phyloP scores from a whole-genome alignment of 2,113 vertebrate species.

The Bubo blakistoni region DNA sequence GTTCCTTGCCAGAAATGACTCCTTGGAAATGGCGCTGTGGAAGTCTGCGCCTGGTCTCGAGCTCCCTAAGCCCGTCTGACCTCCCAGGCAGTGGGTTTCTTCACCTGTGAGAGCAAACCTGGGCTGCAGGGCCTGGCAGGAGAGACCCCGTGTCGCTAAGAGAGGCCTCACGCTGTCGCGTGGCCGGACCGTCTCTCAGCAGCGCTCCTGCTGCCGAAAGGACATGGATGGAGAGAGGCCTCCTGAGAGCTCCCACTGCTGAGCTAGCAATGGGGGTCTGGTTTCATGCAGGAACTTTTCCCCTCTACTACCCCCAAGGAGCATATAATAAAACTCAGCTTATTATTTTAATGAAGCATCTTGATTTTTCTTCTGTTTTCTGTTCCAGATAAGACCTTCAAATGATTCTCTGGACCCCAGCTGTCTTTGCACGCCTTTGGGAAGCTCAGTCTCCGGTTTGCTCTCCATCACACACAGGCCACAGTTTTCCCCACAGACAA shows the following conservation, averaged over 20 bases:
- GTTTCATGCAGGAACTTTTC: not conserved
- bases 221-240: not conserved
- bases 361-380: not conserved
- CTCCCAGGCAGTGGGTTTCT: rapidly evolving
- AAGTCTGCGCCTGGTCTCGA: not conserved
- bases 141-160: rapidly evolving
- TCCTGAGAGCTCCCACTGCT: not conserved
- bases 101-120: not conserved
- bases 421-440: not conserved
- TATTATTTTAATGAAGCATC: not conserved
- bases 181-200: not conserved
- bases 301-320: not conserved
- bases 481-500: not conserved
- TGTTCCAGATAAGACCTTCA: not conserved
- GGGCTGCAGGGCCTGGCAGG: not conserved
- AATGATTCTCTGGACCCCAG: not conserved
- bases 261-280: rapidly evolving
- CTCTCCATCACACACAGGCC: not conserved
- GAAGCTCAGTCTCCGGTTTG: not conserved
- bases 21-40: not conserved
- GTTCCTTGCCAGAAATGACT: not conserved
- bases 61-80: not conserved
- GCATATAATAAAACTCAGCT: not conserved
- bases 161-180: not conserved
- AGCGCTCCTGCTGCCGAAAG: not conserved